These are phyloP conservation scores for Gymnoscopelus microlampas DNA, from an alignment of 2,797 vertebrate species.

Conservation along the genomic window DNA sequence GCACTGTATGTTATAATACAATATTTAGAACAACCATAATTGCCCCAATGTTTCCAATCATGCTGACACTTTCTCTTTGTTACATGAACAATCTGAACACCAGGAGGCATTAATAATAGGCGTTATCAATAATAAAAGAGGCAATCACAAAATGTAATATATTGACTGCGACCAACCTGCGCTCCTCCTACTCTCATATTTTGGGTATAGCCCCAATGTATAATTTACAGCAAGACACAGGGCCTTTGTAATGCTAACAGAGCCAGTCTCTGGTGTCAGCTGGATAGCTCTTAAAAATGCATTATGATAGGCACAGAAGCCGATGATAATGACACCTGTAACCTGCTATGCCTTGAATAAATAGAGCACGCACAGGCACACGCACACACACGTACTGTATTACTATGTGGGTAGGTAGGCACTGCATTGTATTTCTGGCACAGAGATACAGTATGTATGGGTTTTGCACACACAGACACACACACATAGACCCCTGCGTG, in stretches of 20 bases:
- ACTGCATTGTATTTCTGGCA: no score
- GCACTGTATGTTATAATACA: no score
- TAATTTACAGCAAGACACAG: conserved; percentile 55
- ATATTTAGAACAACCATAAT: neutral
- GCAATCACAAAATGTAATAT: conserved; percentile 62
- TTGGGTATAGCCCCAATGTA: conserved; percentile 44
- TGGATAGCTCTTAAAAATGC: conserved; percentile 40
- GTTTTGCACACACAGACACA: neutral
- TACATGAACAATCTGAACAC: conserved; percentile 11
- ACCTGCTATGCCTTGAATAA: conserved; percentile 19
- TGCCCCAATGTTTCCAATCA: neutral
- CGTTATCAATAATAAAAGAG: conserved; percentile 57
- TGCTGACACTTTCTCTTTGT: neutral
- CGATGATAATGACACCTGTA: conserved; percentile 39
- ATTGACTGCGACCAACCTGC: conserved; percentile 31
- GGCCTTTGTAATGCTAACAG: conserved; percentile 25
- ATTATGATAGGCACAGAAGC: conserved; percentile 40
- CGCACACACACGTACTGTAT: conserved; percentile 2
- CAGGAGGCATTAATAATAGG: conserved; percentile 55
- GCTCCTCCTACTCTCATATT: neutral
- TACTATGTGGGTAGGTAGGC: no score
- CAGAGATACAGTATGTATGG: no score
- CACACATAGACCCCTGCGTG: neutral
- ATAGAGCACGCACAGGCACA: neutral
- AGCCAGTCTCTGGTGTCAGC: conserved; percentile 33